These are phyloP conservation scores for Orthosia cruda DNA, from an alignment of 2,888 invertebrate genomes.

Conservation along the genomic window DNA sequence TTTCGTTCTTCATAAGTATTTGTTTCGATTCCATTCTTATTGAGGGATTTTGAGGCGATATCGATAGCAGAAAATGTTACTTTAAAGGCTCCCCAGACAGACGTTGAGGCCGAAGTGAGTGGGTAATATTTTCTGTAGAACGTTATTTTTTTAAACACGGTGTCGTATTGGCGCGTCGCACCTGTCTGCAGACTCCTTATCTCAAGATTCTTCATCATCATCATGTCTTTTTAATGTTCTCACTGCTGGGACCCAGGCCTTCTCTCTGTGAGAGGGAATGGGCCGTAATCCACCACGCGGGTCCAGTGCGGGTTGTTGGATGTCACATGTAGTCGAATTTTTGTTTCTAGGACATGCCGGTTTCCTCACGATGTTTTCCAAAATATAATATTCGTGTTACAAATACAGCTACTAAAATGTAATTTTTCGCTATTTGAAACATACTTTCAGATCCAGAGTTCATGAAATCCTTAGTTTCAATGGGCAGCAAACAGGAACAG, in stretches of 20 bases:
- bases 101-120: not conserved
- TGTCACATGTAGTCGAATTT: too few relatives aligned
- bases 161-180: not conserved
- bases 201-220: too few relatives aligned
- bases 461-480: not conserved
- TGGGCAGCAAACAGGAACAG: conserved; percentile 13
- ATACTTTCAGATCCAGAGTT: not conserved
- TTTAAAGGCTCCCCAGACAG: not conserved
- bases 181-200: not conserved
- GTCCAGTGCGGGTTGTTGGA: too few relatives aligned
- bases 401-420: not conserved
- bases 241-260: too few relatives aligned
- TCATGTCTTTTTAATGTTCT: too few relatives aligned
- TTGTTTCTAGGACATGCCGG: too few relatives aligned
- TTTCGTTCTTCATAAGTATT: not conserved
- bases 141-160: too few relatives aligned
- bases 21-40: not conserved
- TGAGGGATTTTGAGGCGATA: not conserved
- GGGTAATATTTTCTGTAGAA: too few relatives aligned
- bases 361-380: too few relatives aligned
- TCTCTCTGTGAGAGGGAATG: too few relatives aligned
- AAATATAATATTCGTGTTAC: not conserved
- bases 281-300: too few relatives aligned
- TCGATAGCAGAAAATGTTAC: not conserved
- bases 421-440: not conserved